Base-by-base conservation (phyloP, 2,113 vertebrate genomes). In the Acanthisitta chloris region DNA sequence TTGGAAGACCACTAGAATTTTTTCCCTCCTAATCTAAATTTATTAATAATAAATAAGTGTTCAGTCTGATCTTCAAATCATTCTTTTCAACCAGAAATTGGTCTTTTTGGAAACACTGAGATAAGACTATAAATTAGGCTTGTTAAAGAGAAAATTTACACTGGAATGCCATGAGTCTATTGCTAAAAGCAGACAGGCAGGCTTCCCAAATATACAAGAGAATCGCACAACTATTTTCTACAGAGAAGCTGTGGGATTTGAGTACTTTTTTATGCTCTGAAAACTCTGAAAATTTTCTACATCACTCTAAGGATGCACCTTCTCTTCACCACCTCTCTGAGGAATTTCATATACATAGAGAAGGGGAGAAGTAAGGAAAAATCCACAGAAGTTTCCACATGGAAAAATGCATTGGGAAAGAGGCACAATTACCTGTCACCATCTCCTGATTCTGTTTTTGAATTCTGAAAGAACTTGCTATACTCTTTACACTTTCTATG, bases 181-280 rank as follows among this genome's bases (percentile, higher is more conserved):
- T 83, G 67, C 64, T 90, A 81, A 88, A 94, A 95, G 67, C 34
- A 88, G 82, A 90, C 42, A 86, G 87, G 72, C 65, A 55, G 28
- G 58, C 17, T 92, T 92, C 86, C 64, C 42, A 70, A 48, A 71
- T 57, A 87, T 70, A 90, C 82, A 83, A 93, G 86, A 94, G 95
- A 95, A 86, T 90, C 88, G 57, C 46, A 88, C 86, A 62, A 86
- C 51, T 65, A 52, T 88, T 96, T 93, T 94, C 59, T 58, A 42
- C 31, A 4, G 2, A 80, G 52, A 83, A 92, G 55, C 58, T 62
- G 19, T 88, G 93, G 85, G 55, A 90, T 81, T 90, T 93, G 40
- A 83, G 23, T n/a, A 74, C 17, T 25, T 82, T 62, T 96, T 92
- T 84, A 95, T 88, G 90, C 95, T 96, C 93, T 96, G 90, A 96